Evolutionary conservation across 2,888 invertebrate species (phyloP).

Genomic region (Plemyria rubiginata): DNA sequence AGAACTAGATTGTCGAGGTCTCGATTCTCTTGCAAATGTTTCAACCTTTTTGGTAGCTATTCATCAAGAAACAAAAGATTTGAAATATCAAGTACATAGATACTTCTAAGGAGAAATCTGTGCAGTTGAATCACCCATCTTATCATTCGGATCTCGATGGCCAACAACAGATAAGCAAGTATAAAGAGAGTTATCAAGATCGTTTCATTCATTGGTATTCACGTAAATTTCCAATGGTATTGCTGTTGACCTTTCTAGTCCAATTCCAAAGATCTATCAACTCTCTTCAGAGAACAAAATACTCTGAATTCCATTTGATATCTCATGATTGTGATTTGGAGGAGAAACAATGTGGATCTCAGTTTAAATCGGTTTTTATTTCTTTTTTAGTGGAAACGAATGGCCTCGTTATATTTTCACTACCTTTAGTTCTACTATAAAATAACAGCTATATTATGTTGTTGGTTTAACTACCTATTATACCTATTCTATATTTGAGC

Average conservation of each 20-base stretch:
- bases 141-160: conserved; percentile 36
- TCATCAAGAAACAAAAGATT: neutral
- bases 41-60: conserved; percentile 1
- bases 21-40: conserved; percentile 13
- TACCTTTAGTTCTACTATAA: conserved; percentile 38
- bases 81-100: neutral
- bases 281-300: conserved; percentile 30
- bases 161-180: conserved; percentile 28
- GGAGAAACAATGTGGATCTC: conserved; percentile 19
- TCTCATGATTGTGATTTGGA: conserved; percentile 24
- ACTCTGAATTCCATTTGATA: conserved; percentile 25
- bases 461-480: conserved; percentile 17
- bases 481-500: conserved; percentile 39
- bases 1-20: neutral
- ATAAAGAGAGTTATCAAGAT: conserved; percentile 42
- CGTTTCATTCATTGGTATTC: conserved; percentile 42
- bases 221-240: conserved; percentile 37
- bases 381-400: conserved; percentile 28
- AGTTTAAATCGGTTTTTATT: conserved; percentile 25
- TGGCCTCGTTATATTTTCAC: conserved; percentile 27
- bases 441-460: conserved; percentile 27
- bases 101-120: conserved; percentile 6
- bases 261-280: conserved; percentile 38
- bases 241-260: conserved; percentile 40
- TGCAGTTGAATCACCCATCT: conserved; percentile 21